These are phyloP conservation scores for Drosophila paracracens DNA, from an alignment of 2,888 invertebrate species.

Conservation along the genomic window DNA sequence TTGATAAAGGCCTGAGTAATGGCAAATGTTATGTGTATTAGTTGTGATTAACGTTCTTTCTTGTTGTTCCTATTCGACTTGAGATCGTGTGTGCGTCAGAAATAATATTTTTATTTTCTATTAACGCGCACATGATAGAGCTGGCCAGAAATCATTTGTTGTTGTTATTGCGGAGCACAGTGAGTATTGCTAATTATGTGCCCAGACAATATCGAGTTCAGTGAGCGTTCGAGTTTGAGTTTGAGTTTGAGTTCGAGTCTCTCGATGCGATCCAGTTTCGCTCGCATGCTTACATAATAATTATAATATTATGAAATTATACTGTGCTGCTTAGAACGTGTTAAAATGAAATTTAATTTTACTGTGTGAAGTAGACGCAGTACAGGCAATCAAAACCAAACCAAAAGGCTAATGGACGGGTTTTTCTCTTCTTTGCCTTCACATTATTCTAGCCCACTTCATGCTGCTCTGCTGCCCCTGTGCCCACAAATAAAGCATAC, in stretches of 20 bases:
- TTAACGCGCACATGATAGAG: slow-evolving; percentile 53
- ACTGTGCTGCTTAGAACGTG: slow-evolving; percentile 67
- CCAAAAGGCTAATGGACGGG: slow-evolving; percentile 25
- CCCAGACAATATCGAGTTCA: slow-evolving; percentile 27
- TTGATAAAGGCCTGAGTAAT: slow-evolving; percentile 28
- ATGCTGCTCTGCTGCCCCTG: slow-evolving; percentile 38
- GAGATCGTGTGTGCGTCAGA: slow-evolving; percentile 35
- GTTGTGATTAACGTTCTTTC: slow-evolving; percentile 19
- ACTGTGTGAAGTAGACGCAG: slow-evolving; percentile 60
- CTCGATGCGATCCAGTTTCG: slow-evolving; percentile 62
- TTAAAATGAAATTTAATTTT: slow-evolving; percentile 79
- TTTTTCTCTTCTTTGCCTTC: slow-evolving; percentile 28
- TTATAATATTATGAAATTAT: slow-evolving; percentile 62
- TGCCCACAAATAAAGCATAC: slow-evolving; percentile 31
- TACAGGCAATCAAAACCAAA: slow-evolving; percentile 5
- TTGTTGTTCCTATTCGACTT: slow-evolving; percentile 13
- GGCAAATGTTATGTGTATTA: slow-evolving; percentile 33
- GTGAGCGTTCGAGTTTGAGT: slow-evolving; percentile 6
- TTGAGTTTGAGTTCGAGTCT: slow-evolving; percentile 16
- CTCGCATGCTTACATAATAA: slow-evolving; percentile 81
- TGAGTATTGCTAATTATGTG: slow-evolving; percentile 58
- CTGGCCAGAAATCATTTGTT: slow-evolving; percentile 25
- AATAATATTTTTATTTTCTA: slow-evolving; percentile 66
- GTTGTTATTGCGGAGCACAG: slow-evolving; percentile 46
- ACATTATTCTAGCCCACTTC: slow-evolving; percentile 56